A percentile compares a stretch with the other conserved stretches of the same genome.
phyloP scores from a whole-genome alignment of 2,113 vertebrate genomes.

The Turdus rufiventris region DNA sequence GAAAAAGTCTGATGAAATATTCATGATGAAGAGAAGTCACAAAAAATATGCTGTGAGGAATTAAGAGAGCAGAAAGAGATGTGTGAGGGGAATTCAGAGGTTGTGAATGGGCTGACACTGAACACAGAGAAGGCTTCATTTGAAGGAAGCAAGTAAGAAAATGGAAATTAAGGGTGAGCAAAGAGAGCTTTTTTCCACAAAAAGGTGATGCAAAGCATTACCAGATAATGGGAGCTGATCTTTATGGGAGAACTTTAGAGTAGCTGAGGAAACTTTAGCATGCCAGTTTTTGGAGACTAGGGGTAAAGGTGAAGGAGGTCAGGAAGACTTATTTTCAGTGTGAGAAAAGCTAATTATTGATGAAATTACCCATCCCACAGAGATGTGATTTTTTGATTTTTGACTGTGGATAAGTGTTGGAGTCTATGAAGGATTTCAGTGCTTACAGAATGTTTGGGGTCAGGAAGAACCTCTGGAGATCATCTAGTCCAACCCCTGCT shows the following conservation, averaged over 20 bases:
- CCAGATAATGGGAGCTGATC: not conserved
- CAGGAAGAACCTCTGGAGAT: not conserved
- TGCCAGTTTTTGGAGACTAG: not conserved
- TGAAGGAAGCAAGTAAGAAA: not conserved
- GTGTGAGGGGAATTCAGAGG: slow-evolving; percentile 5
- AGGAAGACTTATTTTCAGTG: not conserved
- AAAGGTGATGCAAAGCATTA: not conserved
- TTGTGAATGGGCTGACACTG: not conserved
- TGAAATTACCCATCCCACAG: not conserved
- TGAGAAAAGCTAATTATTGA: not conserved
- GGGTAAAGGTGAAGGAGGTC: not conserved
- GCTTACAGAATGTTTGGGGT: not conserved
- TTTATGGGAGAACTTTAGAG: not conserved
- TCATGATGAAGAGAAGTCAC: not conserved
- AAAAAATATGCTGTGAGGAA: not conserved
- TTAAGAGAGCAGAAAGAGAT: slow-evolving; percentile 5
- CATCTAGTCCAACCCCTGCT: not conserved
- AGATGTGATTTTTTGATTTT: not conserved
- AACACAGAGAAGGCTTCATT: not conserved
- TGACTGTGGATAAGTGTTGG: not conserved
- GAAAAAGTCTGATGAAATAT: slow-evolving; percentile 38
- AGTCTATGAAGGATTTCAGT: not conserved
- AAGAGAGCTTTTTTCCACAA: not conserved
- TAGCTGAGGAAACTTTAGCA: not conserved
- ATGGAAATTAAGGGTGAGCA: not conserved